A percentile compares a stretch with the other conserved stretches of the same genome.
phyloP scores from a whole-genome alignment of 2,888 invertebrate species.

The Drosophila suboccidentalis region DNA sequence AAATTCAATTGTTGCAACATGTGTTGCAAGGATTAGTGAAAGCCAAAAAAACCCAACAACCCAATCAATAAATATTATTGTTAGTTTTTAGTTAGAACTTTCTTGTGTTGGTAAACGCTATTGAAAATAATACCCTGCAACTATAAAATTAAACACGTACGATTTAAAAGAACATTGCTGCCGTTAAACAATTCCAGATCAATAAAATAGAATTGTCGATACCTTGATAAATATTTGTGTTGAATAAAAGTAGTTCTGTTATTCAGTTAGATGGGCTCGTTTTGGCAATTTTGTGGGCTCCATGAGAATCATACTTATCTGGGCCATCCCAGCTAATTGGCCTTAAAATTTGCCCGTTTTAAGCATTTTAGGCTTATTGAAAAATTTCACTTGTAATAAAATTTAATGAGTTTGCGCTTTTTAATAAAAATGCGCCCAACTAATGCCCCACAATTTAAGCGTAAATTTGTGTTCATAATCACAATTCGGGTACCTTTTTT shows the following conservation, averaged over 20 bases:
- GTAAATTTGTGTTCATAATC: conserved; percentile 79
- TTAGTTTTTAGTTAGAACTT: too few relatives aligned
- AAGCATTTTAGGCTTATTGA: conserved; percentile 68
- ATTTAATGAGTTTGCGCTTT: conserved; percentile 78
- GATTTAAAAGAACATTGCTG: too few relatives aligned
- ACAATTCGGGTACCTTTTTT: conserved; percentile 76
- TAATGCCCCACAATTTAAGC: conserved; percentile 68
- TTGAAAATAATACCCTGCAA: too few relatives aligned
- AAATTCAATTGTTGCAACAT: too few relatives aligned
- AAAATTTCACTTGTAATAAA: conserved; percentile 79
- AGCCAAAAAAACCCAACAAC: too few relatives aligned
- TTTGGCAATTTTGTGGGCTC: background rate
- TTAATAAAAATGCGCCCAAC: conserved; percentile 63
- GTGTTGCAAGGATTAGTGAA: too few relatives aligned
- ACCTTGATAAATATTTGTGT: conserved; percentile 7
- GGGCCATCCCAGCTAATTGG: conserved; percentile 33
- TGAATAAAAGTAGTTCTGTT: background rate
- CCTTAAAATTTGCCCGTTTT: conserved; percentile 18
- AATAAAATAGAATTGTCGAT: background rate
- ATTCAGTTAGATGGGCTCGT: conserved; percentile 10
- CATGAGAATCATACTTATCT: conserved; percentile 1
- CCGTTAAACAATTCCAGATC: background rate
- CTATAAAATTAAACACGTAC: too few relatives aligned
- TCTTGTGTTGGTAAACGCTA: too few relatives aligned
- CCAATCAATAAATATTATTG: too few relatives aligned